A percentile compares a stretch with the other conserved stretches of the same genome.
phyloP scores from a whole-genome alignment of 1,140 invertebrate species.

The Euglossa dilemma region DNA sequence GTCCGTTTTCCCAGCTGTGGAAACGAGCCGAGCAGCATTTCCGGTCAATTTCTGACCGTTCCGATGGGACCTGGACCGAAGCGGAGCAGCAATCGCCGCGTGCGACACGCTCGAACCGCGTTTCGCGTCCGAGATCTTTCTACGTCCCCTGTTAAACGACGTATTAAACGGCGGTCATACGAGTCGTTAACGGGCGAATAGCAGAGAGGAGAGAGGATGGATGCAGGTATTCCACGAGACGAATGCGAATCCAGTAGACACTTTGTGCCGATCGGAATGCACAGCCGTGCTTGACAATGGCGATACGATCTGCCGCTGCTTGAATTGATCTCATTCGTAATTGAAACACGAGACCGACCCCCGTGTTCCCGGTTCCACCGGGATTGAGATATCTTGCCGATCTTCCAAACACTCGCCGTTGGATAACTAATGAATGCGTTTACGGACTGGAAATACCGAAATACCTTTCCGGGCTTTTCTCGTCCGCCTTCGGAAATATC shows the following conservation, averaged over 20 bases:
- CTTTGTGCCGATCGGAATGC: conserved; percentile 34
- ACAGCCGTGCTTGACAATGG: conserved; percentile 30
- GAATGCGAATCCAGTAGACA: conserved; percentile 24
- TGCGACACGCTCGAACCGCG: neutral
- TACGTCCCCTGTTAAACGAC: too few relatives aligned
- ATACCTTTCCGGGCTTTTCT: neutral
- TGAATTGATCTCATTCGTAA: conserved; percentile 38
- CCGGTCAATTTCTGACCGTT: too few relatives aligned
- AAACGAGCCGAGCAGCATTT: neutral
- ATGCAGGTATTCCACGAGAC: conserved; percentile 10
- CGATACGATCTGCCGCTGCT: conserved; percentile 12
- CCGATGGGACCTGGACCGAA: too few relatives aligned
- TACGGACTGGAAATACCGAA: neutral
- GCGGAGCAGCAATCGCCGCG: neutral
- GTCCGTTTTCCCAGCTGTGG: neutral
- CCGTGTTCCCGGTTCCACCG: neutral
- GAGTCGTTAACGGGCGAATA: conserved; percentile 8
- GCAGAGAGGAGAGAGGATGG: neutral
- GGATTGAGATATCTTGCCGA: conserved; percentile 1
- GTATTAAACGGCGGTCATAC: conserved; percentile 4
- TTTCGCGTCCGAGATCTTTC: neutral
- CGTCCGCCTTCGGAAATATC: too few relatives aligned
- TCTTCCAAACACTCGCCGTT: neutral
- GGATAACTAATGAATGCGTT: conserved; percentile 9
- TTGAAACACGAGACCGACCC: conserved; percentile 28